A percentile compares a stretch with the other conserved stretches of the same genome.
Conservation (phyloP, 1,140 invertebrate genomes). For the Lepidurus arcticus region DNA sequence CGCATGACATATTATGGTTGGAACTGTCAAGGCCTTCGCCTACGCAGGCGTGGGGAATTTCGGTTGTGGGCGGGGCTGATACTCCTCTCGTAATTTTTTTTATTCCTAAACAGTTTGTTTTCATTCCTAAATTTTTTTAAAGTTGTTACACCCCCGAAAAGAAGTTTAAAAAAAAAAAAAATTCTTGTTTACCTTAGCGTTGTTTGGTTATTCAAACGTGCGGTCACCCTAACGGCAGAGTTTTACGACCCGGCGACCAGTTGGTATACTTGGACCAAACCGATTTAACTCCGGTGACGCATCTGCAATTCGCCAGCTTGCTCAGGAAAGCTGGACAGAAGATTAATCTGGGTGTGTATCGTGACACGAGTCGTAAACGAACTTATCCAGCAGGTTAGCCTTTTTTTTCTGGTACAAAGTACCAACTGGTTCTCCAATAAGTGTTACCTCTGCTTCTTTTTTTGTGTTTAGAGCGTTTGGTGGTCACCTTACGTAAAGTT, state of each 20-base stretch:
- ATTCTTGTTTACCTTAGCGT: background rate
- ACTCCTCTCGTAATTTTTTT: constrained; percentile 49
- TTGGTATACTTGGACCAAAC: constrained; percentile 6
- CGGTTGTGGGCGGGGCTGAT: constrained; percentile 51
- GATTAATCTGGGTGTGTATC: constrained; percentile 25
- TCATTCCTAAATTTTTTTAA: background rate
- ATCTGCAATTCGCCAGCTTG: background rate
- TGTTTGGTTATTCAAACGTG: constrained; percentile 19
- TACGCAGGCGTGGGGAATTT: background rate
- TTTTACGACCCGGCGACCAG: constrained; percentile 20
- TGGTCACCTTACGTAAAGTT: constrained; percentile 45
- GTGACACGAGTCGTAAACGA: constrained; percentile 17
- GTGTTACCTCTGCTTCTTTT: constrained; percentile 29
- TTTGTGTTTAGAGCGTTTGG: constrained; percentile 44
- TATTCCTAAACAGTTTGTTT: background rate
- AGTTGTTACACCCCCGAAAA: background rate
- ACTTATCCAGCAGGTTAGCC: background rate
- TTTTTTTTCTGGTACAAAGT: background rate
- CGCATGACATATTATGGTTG: constrained; percentile 18
- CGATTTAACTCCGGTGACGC: constrained; percentile 6
- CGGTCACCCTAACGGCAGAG: background rate
- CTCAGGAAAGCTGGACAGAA: background rate
- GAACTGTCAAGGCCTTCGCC: constrained; percentile 1
- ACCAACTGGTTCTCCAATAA: background rate
- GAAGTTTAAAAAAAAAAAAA: background rate